Conservation (phyloP, 2,888 invertebrate genomes). For the Campoplex nolae region DNA sequence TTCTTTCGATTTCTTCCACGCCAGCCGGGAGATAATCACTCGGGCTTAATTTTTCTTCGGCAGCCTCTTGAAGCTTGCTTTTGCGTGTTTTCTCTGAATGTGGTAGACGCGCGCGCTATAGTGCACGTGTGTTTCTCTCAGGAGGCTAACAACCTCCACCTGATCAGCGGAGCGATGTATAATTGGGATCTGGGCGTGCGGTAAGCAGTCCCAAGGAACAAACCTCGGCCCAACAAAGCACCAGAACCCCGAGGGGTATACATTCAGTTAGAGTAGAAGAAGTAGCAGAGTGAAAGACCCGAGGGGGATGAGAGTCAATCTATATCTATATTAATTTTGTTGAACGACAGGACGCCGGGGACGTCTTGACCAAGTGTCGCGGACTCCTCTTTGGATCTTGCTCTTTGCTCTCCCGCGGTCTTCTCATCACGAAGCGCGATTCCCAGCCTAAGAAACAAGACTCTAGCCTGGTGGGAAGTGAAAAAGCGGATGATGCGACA, state of each 20-base stretch:
- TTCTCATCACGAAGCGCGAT: slow-evolving; percentile 38
- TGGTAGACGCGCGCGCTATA: slow-evolving; percentile 2
- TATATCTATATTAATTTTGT: slow-evolving; percentile 45
- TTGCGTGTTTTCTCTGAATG: slow-evolving; percentile 37
- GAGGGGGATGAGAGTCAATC: slow-evolving; percentile 33
- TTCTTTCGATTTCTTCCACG: slow-evolving; percentile 27
- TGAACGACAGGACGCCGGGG: slow-evolving; percentile 44
- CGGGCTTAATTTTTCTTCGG: slow-evolving; percentile 52
- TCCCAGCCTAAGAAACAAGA: slow-evolving; percentile 50
- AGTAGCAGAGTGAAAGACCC: slow-evolving; percentile 42
- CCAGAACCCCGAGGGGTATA: not conserved
- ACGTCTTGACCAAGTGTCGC: slow-evolving; percentile 63
- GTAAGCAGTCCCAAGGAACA: slow-evolving; percentile 38
- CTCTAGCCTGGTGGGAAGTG: slow-evolving; percentile 43
- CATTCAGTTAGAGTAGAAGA: slow-evolving; percentile 37
- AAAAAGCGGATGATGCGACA: slow-evolving; percentile 66
- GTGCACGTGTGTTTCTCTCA: slow-evolving; percentile 41
- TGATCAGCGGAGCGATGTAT: slow-evolving; percentile 69
- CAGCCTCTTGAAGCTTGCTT: slow-evolving; percentile 11
- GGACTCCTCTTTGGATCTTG: slow-evolving; percentile 48
- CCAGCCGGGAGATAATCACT: slow-evolving; percentile 39
- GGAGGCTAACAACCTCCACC: slow-evolving; percentile 70
- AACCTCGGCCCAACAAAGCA: slow-evolving; percentile 26
- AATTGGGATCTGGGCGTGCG: slow-evolving; percentile 75
- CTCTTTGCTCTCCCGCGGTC: slow-evolving; percentile 47